phyloP scores from a whole-genome alignment of 2,888 invertebrate species.

The Gastracanthus pulcherrimus region DNA sequence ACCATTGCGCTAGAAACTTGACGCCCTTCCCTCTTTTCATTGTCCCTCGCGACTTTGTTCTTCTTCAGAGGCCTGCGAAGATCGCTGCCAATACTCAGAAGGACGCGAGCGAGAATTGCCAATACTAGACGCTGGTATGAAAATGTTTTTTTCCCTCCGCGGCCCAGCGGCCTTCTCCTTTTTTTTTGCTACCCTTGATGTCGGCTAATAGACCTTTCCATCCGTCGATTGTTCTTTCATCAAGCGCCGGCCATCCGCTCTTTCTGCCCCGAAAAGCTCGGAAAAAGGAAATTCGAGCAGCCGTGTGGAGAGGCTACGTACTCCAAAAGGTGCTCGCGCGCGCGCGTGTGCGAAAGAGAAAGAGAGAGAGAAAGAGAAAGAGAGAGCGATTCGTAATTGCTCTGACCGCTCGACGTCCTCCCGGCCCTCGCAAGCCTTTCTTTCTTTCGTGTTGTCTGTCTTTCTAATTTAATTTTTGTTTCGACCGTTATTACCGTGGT shows the following conservation, averaged over 20 bases:
- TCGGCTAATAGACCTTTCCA: slow-evolving; percentile 20
- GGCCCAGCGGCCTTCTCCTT: background rate
- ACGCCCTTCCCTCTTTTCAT: no score
- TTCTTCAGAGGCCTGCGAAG: background rate
- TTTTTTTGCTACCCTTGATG: background rate
- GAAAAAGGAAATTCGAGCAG: slow-evolving; percentile 11
- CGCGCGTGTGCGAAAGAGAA: no score
- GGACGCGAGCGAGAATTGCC: background rate
- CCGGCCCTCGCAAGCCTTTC: no score
- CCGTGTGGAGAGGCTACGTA: no score
- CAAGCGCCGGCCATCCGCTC: background rate
- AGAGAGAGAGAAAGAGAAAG: no score
- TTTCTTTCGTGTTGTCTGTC: background rate
- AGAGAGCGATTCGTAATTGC: background rate
- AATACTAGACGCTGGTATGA: background rate
- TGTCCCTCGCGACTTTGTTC: background rate
- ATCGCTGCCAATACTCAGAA: slow-evolving; percentile 41
- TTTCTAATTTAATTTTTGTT: slow-evolving; percentile 1
- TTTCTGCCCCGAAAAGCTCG: slow-evolving; percentile 21
- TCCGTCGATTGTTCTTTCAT: slow-evolving; percentile 32
- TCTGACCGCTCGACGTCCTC: no score
- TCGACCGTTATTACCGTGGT: background rate
- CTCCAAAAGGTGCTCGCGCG: no score
- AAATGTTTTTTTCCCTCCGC: background rate
- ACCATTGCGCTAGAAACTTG: background rate